Evolutionary conservation across 2,113 vertebrate genomes (phyloP).

Genomic region (Coptodon rendalli): DNA sequence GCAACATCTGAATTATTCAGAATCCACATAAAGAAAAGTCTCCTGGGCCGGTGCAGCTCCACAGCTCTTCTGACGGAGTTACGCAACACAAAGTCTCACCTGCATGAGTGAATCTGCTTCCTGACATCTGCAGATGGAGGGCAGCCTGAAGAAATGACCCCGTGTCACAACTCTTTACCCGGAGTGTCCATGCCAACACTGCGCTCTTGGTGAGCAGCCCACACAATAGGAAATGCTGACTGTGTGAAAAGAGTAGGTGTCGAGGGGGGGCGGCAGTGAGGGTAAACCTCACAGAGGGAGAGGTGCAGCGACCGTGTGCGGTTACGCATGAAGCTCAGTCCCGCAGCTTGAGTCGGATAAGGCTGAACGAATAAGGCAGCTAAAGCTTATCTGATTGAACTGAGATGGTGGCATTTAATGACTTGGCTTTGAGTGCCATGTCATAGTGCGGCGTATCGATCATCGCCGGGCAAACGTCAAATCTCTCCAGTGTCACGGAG

Average conservation of each 20-base stretch:
- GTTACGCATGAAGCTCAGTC: neutral
- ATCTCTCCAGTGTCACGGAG: neutral
- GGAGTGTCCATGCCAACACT: neutral
- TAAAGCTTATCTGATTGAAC: neutral
- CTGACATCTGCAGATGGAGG: constrained; percentile 47
- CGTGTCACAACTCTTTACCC: constrained; percentile 43
- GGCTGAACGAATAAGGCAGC: constrained; percentile 11
- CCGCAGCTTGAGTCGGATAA: neutral
- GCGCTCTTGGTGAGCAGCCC: constrained; percentile 23
- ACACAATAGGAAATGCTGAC: constrained; percentile 11
- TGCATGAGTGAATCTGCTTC: constrained; percentile 39
- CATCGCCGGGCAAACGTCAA: neutral
- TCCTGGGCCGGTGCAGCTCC: neutral
- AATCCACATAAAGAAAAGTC: neutral
- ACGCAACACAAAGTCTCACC: constrained; percentile 27
- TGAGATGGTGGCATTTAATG: neutral
- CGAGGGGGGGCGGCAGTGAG: neutral
- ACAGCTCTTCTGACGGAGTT: constrained; percentile 4
- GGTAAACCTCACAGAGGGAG: neutral
- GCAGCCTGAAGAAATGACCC: constrained; percentile 37
- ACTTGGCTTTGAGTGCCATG: constrained; percentile 8
- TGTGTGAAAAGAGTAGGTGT: constrained; percentile 14
- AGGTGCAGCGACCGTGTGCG: neutral
- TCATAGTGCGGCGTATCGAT: constrained; percentile 1
- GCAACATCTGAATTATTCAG: constrained; percentile 14